Evolutionary conservation across 2,797 vertebrate species (phyloP).

Genomic region (Thamnophis elegans): DNA sequence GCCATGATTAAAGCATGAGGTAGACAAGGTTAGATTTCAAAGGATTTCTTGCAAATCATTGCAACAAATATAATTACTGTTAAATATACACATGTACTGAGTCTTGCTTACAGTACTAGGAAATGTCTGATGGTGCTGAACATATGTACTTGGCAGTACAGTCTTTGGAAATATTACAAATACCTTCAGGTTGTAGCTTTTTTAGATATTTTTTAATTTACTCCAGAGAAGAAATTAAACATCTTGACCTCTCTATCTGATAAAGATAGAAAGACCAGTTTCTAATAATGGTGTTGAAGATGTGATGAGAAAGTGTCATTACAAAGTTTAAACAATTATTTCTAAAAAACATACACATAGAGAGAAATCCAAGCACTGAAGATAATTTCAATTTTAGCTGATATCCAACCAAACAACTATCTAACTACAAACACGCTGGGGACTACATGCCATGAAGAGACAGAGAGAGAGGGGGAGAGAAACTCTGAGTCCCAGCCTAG

Average conservation of each 20-base stretch:
- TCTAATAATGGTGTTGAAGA: constrained; percentile 62
- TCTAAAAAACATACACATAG: neutral
- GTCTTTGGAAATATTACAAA: constrained; percentile 47
- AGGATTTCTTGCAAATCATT: constrained; percentile 62
- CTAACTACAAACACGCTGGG: constrained; percentile 68
- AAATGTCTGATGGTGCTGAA: constrained; percentile 50
- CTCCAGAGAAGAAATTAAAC: constrained; percentile 53
- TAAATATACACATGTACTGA: constrained; percentile 52
- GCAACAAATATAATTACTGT: constrained; percentile 68
- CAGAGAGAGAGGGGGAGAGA: constrained; percentile 52
- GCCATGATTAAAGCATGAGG: constrained; percentile 69
- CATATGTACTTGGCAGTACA: neutral
- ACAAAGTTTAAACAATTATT: constrained; percentile 48
- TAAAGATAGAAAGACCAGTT: constrained; percentile 22
- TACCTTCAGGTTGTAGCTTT: constrained; percentile 46
- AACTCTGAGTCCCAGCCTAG: constrained; percentile 11
- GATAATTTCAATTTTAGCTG: constrained; percentile 61
- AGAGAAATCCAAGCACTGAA: constrained; percentile 52
- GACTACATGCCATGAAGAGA: constrained; percentile 48
- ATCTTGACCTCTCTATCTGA: constrained; percentile 54
- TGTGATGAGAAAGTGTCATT: constrained; percentile 58
- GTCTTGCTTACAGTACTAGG: constrained; percentile 53
- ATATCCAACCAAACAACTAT: constrained; percentile 57
- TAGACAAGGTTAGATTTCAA: constrained; percentile 63
- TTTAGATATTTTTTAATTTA: constrained; percentile 33